Base-by-base conservation (phyloP, 2,797 vertebrate genomes). In the Sorex maritimensis region DNA sequence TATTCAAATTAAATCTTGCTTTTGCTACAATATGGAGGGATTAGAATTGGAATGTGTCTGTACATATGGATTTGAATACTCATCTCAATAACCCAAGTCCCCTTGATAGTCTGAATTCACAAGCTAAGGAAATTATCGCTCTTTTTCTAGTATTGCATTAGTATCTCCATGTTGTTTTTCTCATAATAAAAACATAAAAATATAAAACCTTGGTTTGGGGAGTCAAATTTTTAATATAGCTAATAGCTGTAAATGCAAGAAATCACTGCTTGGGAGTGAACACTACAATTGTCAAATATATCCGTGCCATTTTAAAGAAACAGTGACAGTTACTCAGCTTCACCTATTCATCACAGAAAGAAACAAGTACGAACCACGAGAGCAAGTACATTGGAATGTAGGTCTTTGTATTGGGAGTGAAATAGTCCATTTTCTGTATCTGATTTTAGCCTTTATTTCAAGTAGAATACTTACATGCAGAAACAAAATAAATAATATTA, bases 401-500 rank as follows among this genome's bases (percentile, higher is more conserved):
- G 38, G 38, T 65, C 28, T 81, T 82, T 41, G 7, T 71, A 28
- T 38, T 78, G 78, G 71, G 30, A 92, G 2, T 72, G 72, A 49
- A 13, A n/a, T 2, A 19, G 13, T 11, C 5, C 11, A 24, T 88
- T 77, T 68, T 80, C 28, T 68, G 73, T 90, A 63, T 78, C 17
- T 78, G 86, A 78, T 80, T 71, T 52, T 72, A 23, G 26, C 13
- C 28, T 84, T 13, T 77, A 44, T 90, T 93, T 90, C 38, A 26
- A 90, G 38, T 19, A 90, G 10, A 68, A 55, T 55, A 90, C 44
- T 68, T 19, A 5, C 44, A 30, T 61, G 12, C 13, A 80, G 34
- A 84, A 73, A 58, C 28, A 80, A 69, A 8, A 44, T n/a, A 3
- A 21, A 3, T 58, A 13, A 82, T n/a, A 63, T 30, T 26, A 86